A percentile compares a stretch with the other conserved stretches of the same genome.
Evolutionary conservation across 2,888 invertebrate genomes (phyloP).

Genomic region (Orchesellides sinensis): DNA sequence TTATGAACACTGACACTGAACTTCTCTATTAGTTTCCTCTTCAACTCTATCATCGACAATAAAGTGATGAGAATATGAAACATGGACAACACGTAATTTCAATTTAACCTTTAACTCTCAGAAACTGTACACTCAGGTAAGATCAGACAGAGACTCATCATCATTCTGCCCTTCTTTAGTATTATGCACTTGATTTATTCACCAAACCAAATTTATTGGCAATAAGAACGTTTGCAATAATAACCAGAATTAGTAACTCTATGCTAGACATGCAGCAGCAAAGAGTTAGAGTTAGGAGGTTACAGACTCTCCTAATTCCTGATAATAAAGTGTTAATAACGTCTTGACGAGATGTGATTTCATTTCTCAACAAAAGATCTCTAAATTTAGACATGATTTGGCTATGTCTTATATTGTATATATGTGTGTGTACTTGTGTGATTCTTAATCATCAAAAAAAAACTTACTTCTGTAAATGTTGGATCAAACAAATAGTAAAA

Average conservation of each 20-base stretch:
- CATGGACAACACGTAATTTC: slow-evolving; percentile 41
- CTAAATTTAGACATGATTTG: slow-evolving; percentile 56
- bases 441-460: slow-evolving; percentile 1
- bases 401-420: neutral
- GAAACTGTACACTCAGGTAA: neutral
- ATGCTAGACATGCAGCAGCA: neutral
- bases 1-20: neutral
- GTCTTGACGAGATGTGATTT: slow-evolving; percentile 35
- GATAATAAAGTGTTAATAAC: slow-evolving; percentile 24
- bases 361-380: slow-evolving; percentile 28
- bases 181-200: neutral
- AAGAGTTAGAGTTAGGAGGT: too few species aligned
- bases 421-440: neutral
- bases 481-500: neutral
- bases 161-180: neutral
- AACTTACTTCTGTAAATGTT: neutral
- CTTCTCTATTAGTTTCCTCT: neutral
- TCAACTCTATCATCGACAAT: slow-evolving; percentile 15
- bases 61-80: slow-evolving; percentile 29
- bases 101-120: slow-evolving; percentile 26
- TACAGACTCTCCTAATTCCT: slow-evolving; percentile 8
- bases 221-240: neutral
- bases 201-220: neutral
- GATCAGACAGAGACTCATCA: too few species aligned
- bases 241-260: neutral